Conservation (phyloP, 2,113 vertebrate genomes). For the Dasyornis broadbenti region DNA sequence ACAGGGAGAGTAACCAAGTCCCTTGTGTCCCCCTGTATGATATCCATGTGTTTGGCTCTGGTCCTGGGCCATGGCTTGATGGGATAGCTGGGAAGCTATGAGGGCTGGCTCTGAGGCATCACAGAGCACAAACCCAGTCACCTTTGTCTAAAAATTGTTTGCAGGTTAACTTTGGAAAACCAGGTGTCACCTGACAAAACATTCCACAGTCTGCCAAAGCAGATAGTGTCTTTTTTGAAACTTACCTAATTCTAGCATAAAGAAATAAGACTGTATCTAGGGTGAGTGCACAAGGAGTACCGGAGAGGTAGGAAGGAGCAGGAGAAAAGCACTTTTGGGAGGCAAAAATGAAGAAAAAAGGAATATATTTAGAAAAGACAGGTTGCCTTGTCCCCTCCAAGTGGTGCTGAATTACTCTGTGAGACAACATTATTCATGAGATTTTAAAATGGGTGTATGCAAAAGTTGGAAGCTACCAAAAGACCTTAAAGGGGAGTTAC, state of each 20-base stretch:
- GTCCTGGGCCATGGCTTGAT: accelerated
- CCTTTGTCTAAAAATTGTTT: background rate
- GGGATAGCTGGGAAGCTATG: accelerated
- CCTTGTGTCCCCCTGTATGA: background rate
- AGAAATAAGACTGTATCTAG: background rate
- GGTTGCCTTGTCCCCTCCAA: background rate
- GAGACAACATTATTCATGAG: background rate
- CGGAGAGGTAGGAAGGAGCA: background rate
- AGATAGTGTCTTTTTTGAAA: background rate
- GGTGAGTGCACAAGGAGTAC: background rate
- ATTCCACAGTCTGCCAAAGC: background rate
- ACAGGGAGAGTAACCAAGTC: background rate
- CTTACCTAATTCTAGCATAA: background rate
- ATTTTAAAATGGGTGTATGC: background rate
- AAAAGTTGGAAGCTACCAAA: background rate
- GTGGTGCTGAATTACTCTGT: background rate
- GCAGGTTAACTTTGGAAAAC: background rate
- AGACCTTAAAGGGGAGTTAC: background rate
- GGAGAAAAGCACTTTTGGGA: background rate
- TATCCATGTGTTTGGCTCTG: background rate
- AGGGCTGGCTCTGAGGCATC: background rate
- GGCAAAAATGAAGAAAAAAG: background rate
- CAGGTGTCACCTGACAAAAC: background rate
- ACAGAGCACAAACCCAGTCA: background rate
- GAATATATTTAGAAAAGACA: background rate